phyloP scores from a whole-genome alignment of 2,888 invertebrate species.

The Parnassius orleans region DNA sequence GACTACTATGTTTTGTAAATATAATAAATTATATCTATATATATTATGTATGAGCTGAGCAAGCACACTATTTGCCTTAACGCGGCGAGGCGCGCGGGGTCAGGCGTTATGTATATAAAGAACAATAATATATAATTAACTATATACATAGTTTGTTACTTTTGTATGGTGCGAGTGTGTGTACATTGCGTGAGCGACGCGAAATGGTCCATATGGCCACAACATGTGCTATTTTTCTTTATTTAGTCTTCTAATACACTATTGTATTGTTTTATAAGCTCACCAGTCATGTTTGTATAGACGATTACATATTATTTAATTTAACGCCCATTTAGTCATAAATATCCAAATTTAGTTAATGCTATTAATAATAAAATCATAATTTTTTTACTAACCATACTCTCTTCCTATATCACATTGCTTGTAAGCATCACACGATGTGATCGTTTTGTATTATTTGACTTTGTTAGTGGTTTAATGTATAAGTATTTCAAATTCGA shows the following conservation, averaged over 20 bases:
- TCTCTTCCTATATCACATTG: conserved; percentile 61
- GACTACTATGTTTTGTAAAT: conserved; percentile 74
- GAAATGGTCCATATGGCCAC: conserved; percentile 39
- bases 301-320: conserved; percentile 72
- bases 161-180: conserved; percentile 71
- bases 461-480: conserved; percentile 52
- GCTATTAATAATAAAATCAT: conserved; percentile 58
- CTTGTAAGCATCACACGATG: conserved; percentile 70
- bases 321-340: conserved; percentile 79
- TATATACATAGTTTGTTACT: conserved; percentile 74
- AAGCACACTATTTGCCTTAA: conserved; percentile 65
- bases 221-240: conserved; percentile 71
- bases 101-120: conserved; percentile 72
- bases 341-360: conserved; percentile 81
- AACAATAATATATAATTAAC: conserved; percentile 69
- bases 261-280: conserved; percentile 76
- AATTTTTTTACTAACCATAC: conserved; percentile 56
- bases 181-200: conserved; percentile 58
- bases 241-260: conserved; percentile 73
- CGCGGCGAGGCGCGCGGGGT: conserved; percentile 60
- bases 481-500: conserved; percentile 47
- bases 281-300: conserved; percentile 80
- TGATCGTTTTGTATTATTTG: conserved; percentile 64
- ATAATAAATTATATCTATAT: conserved; percentile 64
- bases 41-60: conserved; percentile 54